Evolutionary conservation across 2,888 invertebrate species (phyloP), one percentile per base, ranked within the genome.

Genomic region (Mythimna loreyi): DNA sequence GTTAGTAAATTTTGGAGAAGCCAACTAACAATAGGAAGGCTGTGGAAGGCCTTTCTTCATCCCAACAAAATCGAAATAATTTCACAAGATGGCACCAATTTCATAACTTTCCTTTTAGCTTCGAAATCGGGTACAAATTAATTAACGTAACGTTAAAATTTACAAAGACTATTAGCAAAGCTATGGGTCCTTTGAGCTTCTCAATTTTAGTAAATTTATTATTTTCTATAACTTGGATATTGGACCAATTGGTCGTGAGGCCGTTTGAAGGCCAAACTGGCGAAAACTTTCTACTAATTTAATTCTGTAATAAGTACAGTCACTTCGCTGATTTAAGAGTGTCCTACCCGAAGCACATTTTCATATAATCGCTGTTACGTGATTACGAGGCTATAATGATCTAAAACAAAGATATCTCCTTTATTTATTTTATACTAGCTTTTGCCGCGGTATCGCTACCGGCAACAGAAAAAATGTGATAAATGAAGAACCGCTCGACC

Each of bases 171-270:
- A 80, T 69, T 55, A 75, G 7, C 64, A 58, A 21, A 47, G 59
- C 36, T 52, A 61, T 62, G 25, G 23, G n/a, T 33, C 64, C 58
- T 75, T 56, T 62, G 50, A 62, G 21, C 33, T 21, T 33, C 60
- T 25, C 55, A n/a, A 43, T 55, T 81, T 73, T 58, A 59, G 49
- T n/a, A 56, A 74, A 80, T 62, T 59, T 72, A 74, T 78, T 69
- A 69, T 81, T 75, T 81, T 78, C 75, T 78, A 78, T 77, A 75
- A 67, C 64, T 77, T 53, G 28, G 53, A 21, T 75, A 75, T 65
- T 50, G 59, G 33, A n/a, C 28, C 47, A 67, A 78, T 78, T 71
- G 52, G 60, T 62, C 67, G 53, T 28, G 16, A 23, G 11, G n/a
- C 33, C 59, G 25, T 25, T 65, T 23, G 28, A 66, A 78, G 63